phyloP scores from a whole-genome alignment of 2,888 invertebrate species.

The Periphyllus acericola region DNA sequence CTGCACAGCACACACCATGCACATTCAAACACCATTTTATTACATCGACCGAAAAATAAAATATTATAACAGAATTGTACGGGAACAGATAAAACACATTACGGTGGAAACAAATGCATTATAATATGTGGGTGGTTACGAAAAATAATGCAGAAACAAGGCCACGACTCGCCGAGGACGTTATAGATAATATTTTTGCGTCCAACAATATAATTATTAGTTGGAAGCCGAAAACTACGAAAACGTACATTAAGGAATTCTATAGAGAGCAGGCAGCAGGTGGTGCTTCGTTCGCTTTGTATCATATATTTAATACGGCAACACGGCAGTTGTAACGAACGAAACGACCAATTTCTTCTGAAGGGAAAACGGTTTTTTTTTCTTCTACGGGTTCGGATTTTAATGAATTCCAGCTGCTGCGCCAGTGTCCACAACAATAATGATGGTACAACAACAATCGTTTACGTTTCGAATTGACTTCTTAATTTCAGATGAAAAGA shows the following conservation, averaged over 20 bases:
- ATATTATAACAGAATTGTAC: background rate
- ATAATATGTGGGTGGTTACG: background rate
- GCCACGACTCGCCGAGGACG: background rate
- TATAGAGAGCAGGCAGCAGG: conserved; percentile 12
- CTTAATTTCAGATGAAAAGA: background rate
- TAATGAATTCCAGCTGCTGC: conserved; percentile 26
- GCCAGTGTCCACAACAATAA: background rate
- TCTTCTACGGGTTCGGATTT: background rate
- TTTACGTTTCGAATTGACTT: background rate
- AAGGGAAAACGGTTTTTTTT: conserved; percentile 12
- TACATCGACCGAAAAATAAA: conserved; percentile 31
- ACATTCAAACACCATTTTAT: conserved; percentile 4
- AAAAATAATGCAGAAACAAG: background rate
- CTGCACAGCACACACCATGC: background rate
- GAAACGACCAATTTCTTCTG: conserved; percentile 2
- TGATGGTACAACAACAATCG: background rate
- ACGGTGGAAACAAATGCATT: background rate
- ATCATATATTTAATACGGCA: background rate
- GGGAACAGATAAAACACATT: background rate
- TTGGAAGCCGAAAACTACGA: background rate
- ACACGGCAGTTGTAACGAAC: conserved; percentile 7
- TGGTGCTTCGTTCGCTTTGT: conserved; percentile 1
- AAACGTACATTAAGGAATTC: background rate
- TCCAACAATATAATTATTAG: background rate
- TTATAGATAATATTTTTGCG: background rate